Evolutionary conservation across 2,888 invertebrate genomes (phyloP).

Genomic region (Empis livida): DNA sequence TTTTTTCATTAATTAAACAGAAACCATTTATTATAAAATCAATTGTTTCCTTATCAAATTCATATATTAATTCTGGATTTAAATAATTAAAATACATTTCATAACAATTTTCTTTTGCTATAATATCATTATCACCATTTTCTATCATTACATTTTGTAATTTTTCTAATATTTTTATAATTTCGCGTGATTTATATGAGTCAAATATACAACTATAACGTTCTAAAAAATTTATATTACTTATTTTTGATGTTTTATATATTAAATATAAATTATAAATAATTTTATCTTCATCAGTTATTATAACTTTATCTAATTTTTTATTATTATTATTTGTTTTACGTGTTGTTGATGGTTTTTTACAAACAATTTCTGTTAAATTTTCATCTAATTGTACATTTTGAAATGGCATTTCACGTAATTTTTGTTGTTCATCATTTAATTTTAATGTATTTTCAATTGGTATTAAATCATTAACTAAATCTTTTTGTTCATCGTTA

Average conservation of each 20-base stretch:
- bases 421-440: constrained; percentile 21
- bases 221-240: constrained; percentile 24
- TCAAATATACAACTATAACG: constrained; percentile 31
- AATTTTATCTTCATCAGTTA: constrained; percentile 34
- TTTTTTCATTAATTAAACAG: constrained; percentile 21
- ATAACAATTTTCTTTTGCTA: constrained; percentile 30
- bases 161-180: constrained; percentile 28
- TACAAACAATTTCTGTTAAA: constrained; percentile 3
- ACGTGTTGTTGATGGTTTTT: background rate
- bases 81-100: constrained; percentile 36
- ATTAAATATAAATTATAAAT: constrained; percentile 34
- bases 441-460: constrained; percentile 24
- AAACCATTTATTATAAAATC: constrained; percentile 33
- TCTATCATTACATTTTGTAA: constrained; percentile 29
- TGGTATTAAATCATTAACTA: constrained; percentile 32
- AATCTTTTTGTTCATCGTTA: constrained; percentile 30
- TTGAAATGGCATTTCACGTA: constrained; percentile 2
- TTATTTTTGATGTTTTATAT: constrained; percentile 31
- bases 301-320: constrained; percentile 6
- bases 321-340: background rate
- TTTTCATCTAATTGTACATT: constrained; percentile 5
- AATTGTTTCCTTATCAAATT: constrained; percentile 32
- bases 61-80: constrained; percentile 35
- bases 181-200: constrained; percentile 29
- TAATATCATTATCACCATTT: constrained; percentile 26